These are phyloP conservation scores for Petrocephalus sullivani DNA, from an alignment of 2,797 vertebrate genomes.

Conservation along the genomic window DNA sequence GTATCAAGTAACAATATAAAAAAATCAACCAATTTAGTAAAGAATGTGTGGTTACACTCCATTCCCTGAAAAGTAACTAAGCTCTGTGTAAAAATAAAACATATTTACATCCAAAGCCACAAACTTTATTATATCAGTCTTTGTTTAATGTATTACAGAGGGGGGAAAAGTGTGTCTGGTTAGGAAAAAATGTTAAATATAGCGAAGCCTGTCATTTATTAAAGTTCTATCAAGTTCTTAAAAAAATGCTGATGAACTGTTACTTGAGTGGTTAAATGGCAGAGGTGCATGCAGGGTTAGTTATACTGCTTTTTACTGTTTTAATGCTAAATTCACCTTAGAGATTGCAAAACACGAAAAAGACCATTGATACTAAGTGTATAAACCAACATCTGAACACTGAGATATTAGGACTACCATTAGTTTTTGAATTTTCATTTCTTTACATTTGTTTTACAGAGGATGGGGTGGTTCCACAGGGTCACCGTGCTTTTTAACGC, in stretches of 20 bases:
- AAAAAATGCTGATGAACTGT: constrained; percentile 16
- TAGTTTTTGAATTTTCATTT: neutral
- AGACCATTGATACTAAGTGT: neutral
- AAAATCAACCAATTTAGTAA: constrained; percentile 2
- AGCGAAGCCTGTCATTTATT: neutral
- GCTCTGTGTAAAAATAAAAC: neutral
- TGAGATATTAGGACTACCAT: neutral
- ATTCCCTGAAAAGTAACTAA: neutral
- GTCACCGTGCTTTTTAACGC: neutral
- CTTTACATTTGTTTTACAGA: neutral
- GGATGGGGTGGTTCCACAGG: neutral
- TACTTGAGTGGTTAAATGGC: neutral
- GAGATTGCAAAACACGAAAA: neutral
- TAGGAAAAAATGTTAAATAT: constrained; percentile 12
- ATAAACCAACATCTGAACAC: neutral
- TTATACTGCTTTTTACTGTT: neutral
- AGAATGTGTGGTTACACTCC: constrained; percentile 4
- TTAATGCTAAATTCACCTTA: neutral
- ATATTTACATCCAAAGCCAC: constrained; percentile 1
- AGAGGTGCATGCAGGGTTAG: neutral
- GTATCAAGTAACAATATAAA: neutral
- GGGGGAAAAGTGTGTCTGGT: neutral
- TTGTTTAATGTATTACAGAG: constrained; percentile 11
- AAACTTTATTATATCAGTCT: constrained; percentile 15
- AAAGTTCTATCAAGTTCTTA: constrained; percentile 4